A percentile compares a stretch with the other conserved stretches of the same genome.
These are phyloP conservation scores for Drosophila grimshawi DNA, from an alignment of 1,140 invertebrate genomes.

Conservation along the genomic window DNA sequence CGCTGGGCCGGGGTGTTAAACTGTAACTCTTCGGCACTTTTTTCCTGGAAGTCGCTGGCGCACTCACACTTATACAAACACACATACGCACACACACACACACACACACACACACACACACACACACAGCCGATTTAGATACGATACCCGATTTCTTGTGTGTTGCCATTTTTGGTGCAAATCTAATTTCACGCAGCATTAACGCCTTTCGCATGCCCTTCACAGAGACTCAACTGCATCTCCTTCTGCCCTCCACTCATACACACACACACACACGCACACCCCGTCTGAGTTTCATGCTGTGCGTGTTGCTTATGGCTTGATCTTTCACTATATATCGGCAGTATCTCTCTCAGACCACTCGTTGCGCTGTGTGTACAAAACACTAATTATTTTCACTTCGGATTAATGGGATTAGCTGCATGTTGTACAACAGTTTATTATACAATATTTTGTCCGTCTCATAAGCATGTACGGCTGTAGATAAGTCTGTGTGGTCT, in stretches of 20 bases:
- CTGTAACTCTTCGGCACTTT: slow-evolving; percentile 64
- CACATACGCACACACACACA: background rate
- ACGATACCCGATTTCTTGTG: slow-evolving; percentile 18
- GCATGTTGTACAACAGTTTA: slow-evolving; percentile 76
- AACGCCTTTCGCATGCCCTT: slow-evolving; percentile 80
- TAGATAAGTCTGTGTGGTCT: slow-evolving; percentile 54
- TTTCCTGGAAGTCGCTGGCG: slow-evolving; percentile 59
- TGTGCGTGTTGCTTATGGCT: slow-evolving; percentile 33
- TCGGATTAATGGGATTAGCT: slow-evolving; percentile 83
- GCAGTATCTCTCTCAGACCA: slow-evolving; percentile 22
- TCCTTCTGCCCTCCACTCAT: background rate
- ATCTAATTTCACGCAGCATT: slow-evolving; percentile 84
- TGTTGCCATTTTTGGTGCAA: slow-evolving; percentile 71
- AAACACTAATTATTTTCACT: slow-evolving; percentile 83
- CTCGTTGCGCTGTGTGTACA: slow-evolving; percentile 64
- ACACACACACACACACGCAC: background rate
- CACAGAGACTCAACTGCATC: slow-evolving; percentile 33
- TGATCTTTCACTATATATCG: slow-evolving; percentile 37
- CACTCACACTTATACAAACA: slow-evolving; percentile 45
- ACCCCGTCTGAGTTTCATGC: slow-evolving; percentile 41
- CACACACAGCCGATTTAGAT: slow-evolving; percentile 32
- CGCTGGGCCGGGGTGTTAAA: slow-evolving; percentile 75
- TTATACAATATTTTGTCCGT: slow-evolving; percentile 76
- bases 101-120: slow-evolving; percentile 4
- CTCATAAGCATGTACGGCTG: background rate